Percentiles rank a stretch among this genome's conserved stretches.
These are phyloP conservation scores for Agrypnia vestita DNA, from an alignment of 1,140 invertebrate genomes.

Conservation along the genomic window DNA sequence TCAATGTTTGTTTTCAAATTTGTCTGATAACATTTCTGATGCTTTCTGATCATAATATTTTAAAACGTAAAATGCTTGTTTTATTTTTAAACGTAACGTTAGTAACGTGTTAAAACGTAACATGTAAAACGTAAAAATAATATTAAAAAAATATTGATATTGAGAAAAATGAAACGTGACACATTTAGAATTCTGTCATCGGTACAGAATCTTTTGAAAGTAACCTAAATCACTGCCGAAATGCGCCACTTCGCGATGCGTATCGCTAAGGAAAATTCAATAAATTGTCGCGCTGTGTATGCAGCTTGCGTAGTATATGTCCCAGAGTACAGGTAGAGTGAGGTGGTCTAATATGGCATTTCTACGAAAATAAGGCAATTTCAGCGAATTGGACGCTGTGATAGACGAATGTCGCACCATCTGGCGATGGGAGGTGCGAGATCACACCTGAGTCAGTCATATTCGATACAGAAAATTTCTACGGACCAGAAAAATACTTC, in stretches of 20 bases:
- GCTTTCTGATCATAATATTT: no score
- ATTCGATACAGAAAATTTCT: neutral
- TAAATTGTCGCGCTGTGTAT: constrained; percentile 1
- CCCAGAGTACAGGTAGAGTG: constrained; percentile 14
- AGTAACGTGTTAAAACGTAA: no score
- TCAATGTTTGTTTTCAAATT: no score
- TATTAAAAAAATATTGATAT: no score
- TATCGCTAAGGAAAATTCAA: constrained; percentile 34
- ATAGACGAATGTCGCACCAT: constrained; percentile 44
- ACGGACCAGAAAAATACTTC: no score
- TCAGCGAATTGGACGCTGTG: constrained; percentile 22
- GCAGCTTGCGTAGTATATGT: constrained; percentile 6
- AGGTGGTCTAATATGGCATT: constrained; percentile 43
- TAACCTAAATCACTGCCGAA: constrained; percentile 34
- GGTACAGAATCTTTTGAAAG: neutral
- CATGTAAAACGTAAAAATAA: no score
- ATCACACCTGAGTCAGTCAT: neutral
- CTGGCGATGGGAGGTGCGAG: neutral
- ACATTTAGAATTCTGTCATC: neutral
- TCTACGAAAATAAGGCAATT: constrained; percentile 49
- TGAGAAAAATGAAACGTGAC: neutral
- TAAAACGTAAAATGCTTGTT: no score
- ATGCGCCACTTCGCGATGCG: neutral
- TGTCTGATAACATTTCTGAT: no score
- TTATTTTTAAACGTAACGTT: no score